Percentiles rank a stretch among this genome's conserved stretches.
phyloP scores from a whole-genome alignment of 2,113 vertebrate genomes.

The Paramormyrops kingsleyae region DNA sequence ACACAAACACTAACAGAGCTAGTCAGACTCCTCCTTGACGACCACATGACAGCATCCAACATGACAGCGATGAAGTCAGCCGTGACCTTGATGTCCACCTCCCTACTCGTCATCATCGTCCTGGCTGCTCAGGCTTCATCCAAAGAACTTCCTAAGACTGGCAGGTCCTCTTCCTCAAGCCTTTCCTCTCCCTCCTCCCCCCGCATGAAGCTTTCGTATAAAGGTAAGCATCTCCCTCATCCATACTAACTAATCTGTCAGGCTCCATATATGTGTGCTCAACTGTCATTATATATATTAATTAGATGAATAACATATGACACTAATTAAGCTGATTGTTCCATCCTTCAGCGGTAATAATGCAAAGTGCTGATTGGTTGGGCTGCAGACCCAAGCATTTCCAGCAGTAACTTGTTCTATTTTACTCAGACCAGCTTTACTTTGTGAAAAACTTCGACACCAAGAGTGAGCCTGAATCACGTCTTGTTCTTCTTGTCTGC shows the following conservation, averaged over 20 bases:
- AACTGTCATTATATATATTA: neutral
- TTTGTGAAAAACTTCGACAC: neutral
- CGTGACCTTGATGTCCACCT: slow-evolving; percentile 51
- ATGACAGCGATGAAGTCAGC: slow-evolving; percentile 55
- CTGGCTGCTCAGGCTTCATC: slow-evolving; percentile 46
- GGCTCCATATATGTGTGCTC: neutral
- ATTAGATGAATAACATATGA: neutral
- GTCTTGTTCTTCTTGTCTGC: neutral
- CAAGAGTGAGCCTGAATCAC: neutral
- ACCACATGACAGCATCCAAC: slow-evolving; percentile 32
- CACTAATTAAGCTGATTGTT: neutral
- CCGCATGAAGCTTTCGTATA: slow-evolving; percentile 62
- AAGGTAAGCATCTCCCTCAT: slow-evolving; percentile 45
- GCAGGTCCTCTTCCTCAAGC: slow-evolving; percentile 33
- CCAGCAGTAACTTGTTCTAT: neutral
- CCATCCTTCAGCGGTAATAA: neutral
- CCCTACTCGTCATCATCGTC: slow-evolving; percentile 50
- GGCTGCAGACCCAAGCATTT: neutral
- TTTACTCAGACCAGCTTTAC: neutral
- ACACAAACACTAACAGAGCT: neutral
- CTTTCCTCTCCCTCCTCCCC: slow-evolving; percentile 46
- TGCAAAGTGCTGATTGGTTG: neutral
- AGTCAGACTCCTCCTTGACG: too few species aligned
- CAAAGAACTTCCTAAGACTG: slow-evolving; percentile 29
- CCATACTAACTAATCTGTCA: neutral